Percentiles rank a stretch among this genome's conserved stretches.
These are phyloP conservation scores for Magallana gigas DNA, from an alignment of 1,140 invertebrate genomes.

Conservation along the genomic window DNA sequence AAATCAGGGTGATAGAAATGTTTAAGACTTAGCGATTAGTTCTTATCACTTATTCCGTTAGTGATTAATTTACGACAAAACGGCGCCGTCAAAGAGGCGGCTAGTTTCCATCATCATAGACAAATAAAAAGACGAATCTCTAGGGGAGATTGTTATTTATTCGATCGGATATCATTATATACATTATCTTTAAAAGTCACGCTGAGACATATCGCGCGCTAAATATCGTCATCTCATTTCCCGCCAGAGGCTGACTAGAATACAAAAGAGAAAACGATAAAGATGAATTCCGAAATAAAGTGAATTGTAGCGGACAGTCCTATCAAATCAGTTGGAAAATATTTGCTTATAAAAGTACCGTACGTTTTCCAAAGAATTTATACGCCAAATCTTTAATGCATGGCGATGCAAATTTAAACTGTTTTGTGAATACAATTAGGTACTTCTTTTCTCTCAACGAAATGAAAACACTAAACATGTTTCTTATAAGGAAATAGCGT, in stretches of 20 bases:
- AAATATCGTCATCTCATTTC: constrained; percentile 37
- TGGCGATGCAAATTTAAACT: too few species aligned
- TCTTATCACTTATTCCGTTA: constrained; percentile 46
- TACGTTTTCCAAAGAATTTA: too few species aligned
- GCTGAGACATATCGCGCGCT: constrained; percentile 31
- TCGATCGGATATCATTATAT: constrained; percentile 34
- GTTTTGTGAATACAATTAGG: too few species aligned
- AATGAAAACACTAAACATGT: too few species aligned
- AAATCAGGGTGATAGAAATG: constrained; percentile 54
- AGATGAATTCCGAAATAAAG: constrained; percentile 3
- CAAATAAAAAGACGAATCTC: constrained; percentile 28
- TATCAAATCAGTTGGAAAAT: too few species aligned
- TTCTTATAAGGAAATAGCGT: too few species aligned
- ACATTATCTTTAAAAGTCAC: constrained; percentile 26
- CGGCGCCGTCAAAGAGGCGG: constrained; percentile 44
- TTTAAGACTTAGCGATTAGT: constrained; percentile 52
- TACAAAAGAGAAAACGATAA: constrained; percentile 25
- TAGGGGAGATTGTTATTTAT: constrained; percentile 11
- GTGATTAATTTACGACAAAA: constrained; percentile 57
- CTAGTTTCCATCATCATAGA: constrained; percentile 10
- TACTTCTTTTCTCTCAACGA: too few species aligned
- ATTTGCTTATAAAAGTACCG: too few species aligned
- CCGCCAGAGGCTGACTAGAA: constrained; percentile 32
- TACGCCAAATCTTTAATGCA: too few species aligned
- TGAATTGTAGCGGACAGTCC: too few species aligned